Evolutionary conservation across 2,113 vertebrate genomes (phyloP), one percentile per base, ranked within the genome.

Genomic region (Petroica traversi): DNA sequence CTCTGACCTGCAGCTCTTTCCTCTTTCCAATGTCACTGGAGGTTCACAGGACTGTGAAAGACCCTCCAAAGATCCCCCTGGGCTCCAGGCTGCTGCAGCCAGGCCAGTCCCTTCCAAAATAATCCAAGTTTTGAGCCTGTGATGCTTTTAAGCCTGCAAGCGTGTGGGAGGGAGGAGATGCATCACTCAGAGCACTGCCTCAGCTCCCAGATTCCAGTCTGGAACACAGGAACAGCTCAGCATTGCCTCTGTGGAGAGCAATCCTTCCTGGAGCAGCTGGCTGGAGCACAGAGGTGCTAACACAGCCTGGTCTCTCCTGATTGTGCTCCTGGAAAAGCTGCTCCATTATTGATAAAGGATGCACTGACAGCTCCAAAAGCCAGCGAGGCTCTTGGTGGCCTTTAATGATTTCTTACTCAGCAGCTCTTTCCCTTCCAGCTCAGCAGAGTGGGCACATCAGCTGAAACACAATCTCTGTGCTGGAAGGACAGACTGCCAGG

Each of bases 301-400:
- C 80, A 71, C 79, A 96, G 89, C 62, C 91, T 86, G 96, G 22
- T 36, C 89, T 78, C 92, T 95, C 76, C 94, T 88, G 92, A 96
- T 89, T 96, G 92, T 92, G 96, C 96, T 98, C 98, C 96, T 97
- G 98, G 98, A 98, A 98, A 97, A 97, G 95, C 97, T 43, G 61
- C 52, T 97, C 96, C 91, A 88, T 97, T 98, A 97, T 97, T 95
- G 61, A 98, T 94, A 96, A 97, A 93, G 92, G 86, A 74, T 62
- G n/a, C 95, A 64, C 86, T 86, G 91, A 96, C 95, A 91, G 94
- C 95, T 76, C 40, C 64, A 75, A 92, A 92, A 97, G 93, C 94
- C 66, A 79, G 77, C 4, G 8, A 95, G 64, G 90, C 84, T 93
- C 67, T 94, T 85, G 95, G 83, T 83, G 95, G n/a, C 9, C 79